phyloP scores from a whole-genome alignment of 2,113 vertebrate species.

The Xerus inauris region DNA sequence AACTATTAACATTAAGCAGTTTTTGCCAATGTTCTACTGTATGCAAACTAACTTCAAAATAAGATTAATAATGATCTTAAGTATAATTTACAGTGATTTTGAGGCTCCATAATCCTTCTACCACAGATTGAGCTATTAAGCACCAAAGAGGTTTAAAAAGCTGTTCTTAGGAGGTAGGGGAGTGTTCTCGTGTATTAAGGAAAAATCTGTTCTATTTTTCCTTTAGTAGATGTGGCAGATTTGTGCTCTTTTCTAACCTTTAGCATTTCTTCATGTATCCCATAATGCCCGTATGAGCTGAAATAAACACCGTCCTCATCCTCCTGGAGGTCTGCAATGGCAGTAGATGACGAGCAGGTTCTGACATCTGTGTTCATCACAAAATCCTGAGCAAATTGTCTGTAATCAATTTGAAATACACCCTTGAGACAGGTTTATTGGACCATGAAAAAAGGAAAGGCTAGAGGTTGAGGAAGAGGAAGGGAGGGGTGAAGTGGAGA shows the following conservation, averaged over 20 bases:
- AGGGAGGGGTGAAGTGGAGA: neutral
- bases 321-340: slow-evolving; percentile 91
- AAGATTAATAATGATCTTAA: slow-evolving; percentile 17
- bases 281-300: slow-evolving; percentile 96
- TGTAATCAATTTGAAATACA: slow-evolving; percentile 90
- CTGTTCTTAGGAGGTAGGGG: slow-evolving; percentile 68
- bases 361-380: slow-evolving; percentile 91
- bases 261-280: slow-evolving; percentile 98
- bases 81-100: slow-evolving; percentile 10
- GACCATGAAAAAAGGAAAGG: slow-evolving; percentile 80
- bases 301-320: slow-evolving; percentile 97
- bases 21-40: neutral
- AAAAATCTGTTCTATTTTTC: slow-evolving; percentile 55
- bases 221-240: slow-evolving; percentile 6
- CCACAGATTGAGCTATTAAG: neutral
- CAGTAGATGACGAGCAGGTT: slow-evolving; percentile 76
- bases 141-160: slow-evolving; percentile 83
- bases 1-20: neutral
- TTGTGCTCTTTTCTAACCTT: slow-evolving; percentile 90
- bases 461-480: neutral
- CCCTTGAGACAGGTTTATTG: slow-evolving; percentile 85
- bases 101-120: slow-evolving; percentile 21
- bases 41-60: slow-evolving; percentile 34
- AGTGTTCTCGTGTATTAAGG: slow-evolving; percentile 70
- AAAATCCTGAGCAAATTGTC: slow-evolving; percentile 93